These are phyloP conservation scores for Notodonta dromedarius DNA, from an alignment of 2,888 invertebrate species.

Conservation along the genomic window DNA sequence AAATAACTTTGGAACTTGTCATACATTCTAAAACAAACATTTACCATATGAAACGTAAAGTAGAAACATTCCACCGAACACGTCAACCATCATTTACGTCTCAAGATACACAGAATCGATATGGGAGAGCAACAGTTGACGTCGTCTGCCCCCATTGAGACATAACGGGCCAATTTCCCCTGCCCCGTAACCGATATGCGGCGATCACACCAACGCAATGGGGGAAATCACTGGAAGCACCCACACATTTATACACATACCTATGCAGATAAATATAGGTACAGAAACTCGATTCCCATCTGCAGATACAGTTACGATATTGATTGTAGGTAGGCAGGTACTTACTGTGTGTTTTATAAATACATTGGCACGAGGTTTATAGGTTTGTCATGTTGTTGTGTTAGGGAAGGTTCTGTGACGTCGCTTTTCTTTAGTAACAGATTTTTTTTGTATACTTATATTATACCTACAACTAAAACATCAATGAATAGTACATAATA, in stretches of 20 bases:
- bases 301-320: background rate
- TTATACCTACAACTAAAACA: no score
- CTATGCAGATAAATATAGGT: background rate
- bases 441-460: no score
- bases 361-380: no score
- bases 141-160: conserved; percentile 59
- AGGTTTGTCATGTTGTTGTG: no score
- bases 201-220: conserved; percentile 42
- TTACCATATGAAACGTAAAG: no score
- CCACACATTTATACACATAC: conserved; percentile 14
- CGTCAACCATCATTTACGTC: conserved; percentile 13
- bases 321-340: no score
- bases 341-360: no score
- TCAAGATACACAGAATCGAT: conserved; percentile 40
- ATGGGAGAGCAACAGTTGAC: conserved; percentile 60
- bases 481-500: no score
- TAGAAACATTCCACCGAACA: background rate
- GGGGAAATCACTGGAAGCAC: conserved; percentile 35
- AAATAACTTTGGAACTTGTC: no score
- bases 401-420: no score
- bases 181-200: conserved; percentile 43
- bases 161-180: conserved; percentile 63
- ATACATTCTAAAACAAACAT: no score
- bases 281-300: background rate
- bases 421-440: no score